Conservation (phyloP, 2,888 invertebrate species). For the Dryadula phaetusa region DNA sequence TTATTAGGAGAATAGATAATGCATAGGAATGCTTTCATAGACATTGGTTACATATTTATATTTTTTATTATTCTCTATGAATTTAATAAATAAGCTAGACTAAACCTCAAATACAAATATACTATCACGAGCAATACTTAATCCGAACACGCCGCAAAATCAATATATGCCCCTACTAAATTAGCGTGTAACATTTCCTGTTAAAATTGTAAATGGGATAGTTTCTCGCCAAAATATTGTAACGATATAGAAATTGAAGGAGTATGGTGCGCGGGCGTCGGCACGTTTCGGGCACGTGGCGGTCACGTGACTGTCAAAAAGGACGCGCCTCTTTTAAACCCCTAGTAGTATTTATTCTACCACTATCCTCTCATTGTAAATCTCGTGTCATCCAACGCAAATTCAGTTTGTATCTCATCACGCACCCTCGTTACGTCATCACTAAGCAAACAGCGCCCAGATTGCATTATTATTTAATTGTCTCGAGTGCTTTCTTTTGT, state of each 20-base stretch:
- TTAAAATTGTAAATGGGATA: constrained; percentile 75
- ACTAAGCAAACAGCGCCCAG: constrained; percentile 76
- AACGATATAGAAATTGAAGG: constrained; percentile 50
- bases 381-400: constrained; percentile 72
- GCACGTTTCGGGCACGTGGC: constrained; percentile 45
- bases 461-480: constrained; percentile 81
- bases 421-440: constrained; percentile 56
- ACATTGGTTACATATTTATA: no score
- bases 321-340: constrained; percentile 49
- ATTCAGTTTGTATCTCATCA: constrained; percentile 80
- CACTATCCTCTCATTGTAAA: constrained; percentile 75
- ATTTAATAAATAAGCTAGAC: background rate
- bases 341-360: constrained; percentile 73
- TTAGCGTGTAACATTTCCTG: constrained; percentile 84
- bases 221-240: constrained; percentile 66
- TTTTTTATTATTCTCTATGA: no score
- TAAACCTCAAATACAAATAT: background rate
- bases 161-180: constrained; percentile 78
- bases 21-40: no score
- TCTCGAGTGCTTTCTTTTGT: constrained; percentile 70
- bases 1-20: background rate
- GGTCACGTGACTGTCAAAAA: constrained; percentile 65
- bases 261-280: constrained; percentile 47
- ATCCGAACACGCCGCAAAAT: constrained; percentile 67
- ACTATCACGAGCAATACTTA: constrained; percentile 52